Base-by-base conservation (phyloP, 2,797 vertebrate species). In the Clarias platycephalus region DNA sequence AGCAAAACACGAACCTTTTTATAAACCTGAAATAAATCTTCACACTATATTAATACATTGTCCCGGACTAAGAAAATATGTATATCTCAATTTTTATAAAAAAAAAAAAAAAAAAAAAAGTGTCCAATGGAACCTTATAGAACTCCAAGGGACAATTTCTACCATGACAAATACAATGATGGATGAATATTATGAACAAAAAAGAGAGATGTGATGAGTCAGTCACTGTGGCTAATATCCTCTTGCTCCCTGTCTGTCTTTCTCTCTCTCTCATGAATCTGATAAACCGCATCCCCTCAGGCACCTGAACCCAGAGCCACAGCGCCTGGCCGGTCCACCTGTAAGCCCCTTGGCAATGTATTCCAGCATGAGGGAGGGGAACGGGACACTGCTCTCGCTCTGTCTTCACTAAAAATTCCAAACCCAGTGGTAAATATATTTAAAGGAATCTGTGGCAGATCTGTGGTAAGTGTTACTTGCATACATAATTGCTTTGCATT, bases 261-360 rank as follows among this genome's bases (percentile, higher is more conserved):
- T 81, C 85, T 1, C 24, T 57, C 26, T 5, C 26, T 53, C 8
- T 49, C 44, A 72, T 86, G 82, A 80, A 86, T 90, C 86, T 90
- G 83, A 89, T 88, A 81, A 77, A 85, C 82, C 60, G 79, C 81
- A 80, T 60, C 37, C 74, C 86, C 83, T 83, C 55, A 81, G 84
- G 89, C 88, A 87, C 75, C 82, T 89, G 62, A 85, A 79, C 62
- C 18, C 60, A 58, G 72, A 84, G 82, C 75, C 87, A 83, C 64
- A 66, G 20, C 7, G 53, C 78, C 68, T 85, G 60, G 62, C 26
- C 53, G 13, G 84, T 62, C 71, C 85, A 87, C 86, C 83, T 86
- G 80, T 58, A 77, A 82, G 8, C 68, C 81, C 70, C 37, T 31
- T 63, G 80, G 78, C 79, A 26, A 49, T 66, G 20, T 60, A 72